phyloP scores from a whole-genome alignment of 2,888 invertebrate genomes.

The Ecdyonurus torrentis region DNA sequence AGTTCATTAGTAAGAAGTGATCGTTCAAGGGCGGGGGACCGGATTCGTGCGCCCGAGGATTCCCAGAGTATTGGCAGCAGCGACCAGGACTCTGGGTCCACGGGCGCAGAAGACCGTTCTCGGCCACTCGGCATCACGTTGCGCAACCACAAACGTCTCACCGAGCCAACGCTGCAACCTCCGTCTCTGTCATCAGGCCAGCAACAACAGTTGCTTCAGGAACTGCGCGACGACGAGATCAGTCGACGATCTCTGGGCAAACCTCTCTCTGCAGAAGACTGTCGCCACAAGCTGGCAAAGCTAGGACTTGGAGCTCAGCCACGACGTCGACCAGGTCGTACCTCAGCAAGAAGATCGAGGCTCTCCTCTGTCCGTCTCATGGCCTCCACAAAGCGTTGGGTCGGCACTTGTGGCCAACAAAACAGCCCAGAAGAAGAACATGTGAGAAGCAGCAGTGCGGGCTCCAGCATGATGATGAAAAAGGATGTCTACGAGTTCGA shows the following conservation, averaged over 20 bases:
- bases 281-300: neutral
- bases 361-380: neutral
- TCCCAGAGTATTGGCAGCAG: slow-evolving; percentile 5
- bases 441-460: neutral
- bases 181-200: neutral
- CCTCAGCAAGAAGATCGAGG: neutral
- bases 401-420: neutral
- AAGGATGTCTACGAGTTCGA: slow-evolving; percentile 37
- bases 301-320: neutral
- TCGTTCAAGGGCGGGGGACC: neutral
- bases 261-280: neutral
- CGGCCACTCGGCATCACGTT: slow-evolving; percentile 36
- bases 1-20: neutral
- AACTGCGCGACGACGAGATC: slow-evolving; percentile 12
- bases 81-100: slow-evolving; percentile 6
- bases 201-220: slow-evolving; percentile 6
- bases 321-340: neutral
- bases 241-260: slow-evolving; percentile 5
- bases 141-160: slow-evolving; percentile 41
- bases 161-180: slow-evolving; percentile 12
- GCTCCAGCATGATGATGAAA: slow-evolving; percentile 13
- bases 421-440: neutral
- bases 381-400: neutral
- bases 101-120: neutral
- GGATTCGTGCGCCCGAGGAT: slow-evolving; percentile 1